A percentile compares a stretch with the other conserved stretches of the same genome.
phyloP scores from a whole-genome alignment of 2,797 vertebrate genomes.

The Pterois miles region DNA sequence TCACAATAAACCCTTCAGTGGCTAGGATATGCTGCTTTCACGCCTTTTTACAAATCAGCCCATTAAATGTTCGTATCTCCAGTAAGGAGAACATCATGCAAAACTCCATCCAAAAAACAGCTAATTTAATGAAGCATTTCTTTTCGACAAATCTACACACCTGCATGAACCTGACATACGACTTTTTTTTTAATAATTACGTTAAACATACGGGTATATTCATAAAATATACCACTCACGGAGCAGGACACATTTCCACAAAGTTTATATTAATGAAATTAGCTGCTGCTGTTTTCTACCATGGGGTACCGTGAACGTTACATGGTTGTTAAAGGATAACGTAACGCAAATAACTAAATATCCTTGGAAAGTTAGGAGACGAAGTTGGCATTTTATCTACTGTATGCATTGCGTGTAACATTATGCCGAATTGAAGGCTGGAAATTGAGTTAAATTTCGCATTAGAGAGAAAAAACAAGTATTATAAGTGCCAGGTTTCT shows the following conservation, averaged over 20 bases:
- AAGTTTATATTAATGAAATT: neutral
- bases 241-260: neutral
- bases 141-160: neutral
- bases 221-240: neutral
- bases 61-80: neutral
- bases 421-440: neutral
- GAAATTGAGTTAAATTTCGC: accelerated
- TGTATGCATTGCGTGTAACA: neutral
- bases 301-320: neutral
- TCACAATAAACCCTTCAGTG: neutral
- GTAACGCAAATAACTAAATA: neutral
- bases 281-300: neutral
- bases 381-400: conserved; percentile 28
- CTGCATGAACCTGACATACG: neutral
- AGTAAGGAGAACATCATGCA: neutral
- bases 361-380: conserved; percentile 10
- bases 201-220: neutral
- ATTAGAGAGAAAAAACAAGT: neutral
- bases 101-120: neutral
- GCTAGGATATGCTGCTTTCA: neutral
- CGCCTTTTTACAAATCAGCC: neutral
- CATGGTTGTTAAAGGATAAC: too few species aligned
- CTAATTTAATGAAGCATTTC: neutral
- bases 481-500: neutral
- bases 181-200: neutral